These are phyloP conservation scores for Drosophila ercepeae DNA, from an alignment of 1,140 invertebrate genomes.

Conservation along the genomic window DNA sequence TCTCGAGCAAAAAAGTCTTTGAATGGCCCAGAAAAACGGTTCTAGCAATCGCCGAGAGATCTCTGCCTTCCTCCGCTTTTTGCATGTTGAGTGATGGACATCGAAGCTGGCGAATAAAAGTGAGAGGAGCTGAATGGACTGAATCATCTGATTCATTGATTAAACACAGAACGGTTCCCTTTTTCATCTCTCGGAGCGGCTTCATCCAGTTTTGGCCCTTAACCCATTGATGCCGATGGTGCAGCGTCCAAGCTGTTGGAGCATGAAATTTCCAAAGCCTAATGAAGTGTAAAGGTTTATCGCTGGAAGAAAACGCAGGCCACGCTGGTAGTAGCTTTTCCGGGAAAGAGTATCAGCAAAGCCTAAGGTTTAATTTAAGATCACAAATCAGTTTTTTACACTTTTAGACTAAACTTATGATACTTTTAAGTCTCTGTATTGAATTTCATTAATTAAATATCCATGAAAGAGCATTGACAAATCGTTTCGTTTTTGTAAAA, in stretches of 20 bases:
- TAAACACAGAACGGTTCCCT: conserved; percentile 54
- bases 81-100: conserved; percentile 66
- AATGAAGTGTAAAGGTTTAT: conserved; percentile 82
- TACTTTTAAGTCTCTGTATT: too few relatives aligned
- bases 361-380: not conserved
- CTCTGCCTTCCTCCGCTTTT: conserved; percentile 17
- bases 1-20: conserved; percentile 20
- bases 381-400: too few relatives aligned
- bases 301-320: conserved; percentile 56
- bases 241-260: conserved; percentile 64
- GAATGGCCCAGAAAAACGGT: conserved; percentile 19
- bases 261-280: conserved; percentile 76
- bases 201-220: conserved; percentile 27
- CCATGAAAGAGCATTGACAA: not conserved
- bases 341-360: not conserved
- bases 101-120: conserved; percentile 13
- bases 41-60: conserved; percentile 34
- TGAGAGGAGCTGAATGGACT: conserved; percentile 46
- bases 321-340: conserved; percentile 10
- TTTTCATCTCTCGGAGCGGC: conserved; percentile 11
- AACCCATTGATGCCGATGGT: conserved; percentile 63
- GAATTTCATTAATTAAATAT: not conserved
- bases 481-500: not conserved
- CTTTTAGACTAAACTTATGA: too few relatives aligned
- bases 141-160: conserved; percentile 79